These are phyloP conservation scores for Eubasilissa regina DNA, from an alignment of 1,140 invertebrate species.

Conservation along the genomic window DNA sequence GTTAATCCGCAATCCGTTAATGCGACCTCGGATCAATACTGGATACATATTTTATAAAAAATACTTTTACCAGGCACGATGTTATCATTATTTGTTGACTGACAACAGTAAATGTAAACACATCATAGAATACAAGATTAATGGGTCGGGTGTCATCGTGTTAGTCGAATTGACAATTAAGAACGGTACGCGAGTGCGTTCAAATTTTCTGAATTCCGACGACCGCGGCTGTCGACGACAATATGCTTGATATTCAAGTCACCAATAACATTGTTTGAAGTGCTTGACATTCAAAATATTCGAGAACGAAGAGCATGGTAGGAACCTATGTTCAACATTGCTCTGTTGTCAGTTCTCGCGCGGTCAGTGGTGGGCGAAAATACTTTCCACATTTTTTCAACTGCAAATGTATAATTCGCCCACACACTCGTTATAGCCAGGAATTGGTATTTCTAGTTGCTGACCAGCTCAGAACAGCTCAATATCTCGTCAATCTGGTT, in stretches of 20 bases:
- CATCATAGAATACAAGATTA: background rate
- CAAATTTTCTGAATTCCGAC: constrained; percentile 17
- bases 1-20: too few relatives aligned
- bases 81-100: too few relatives aligned
- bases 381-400: constrained; percentile 15
- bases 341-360: background rate
- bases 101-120: too few relatives aligned
- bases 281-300: constrained; percentile 31
- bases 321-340: background rate
- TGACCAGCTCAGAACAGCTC: background rate
- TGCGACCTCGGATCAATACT: too few relatives aligned
- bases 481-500: constrained; percentile 23
- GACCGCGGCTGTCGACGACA: background rate
- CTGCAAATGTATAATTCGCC: background rate
- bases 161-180: constrained; percentile 37
- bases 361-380: background rate
- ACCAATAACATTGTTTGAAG: constrained; percentile 21
- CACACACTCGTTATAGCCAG: background rate
- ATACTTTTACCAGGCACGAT: too few relatives aligned
- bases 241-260: constrained; percentile 15
- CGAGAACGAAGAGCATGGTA: background rate
- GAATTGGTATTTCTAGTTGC: background rate
- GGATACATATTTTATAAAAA: too few relatives aligned
- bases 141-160: constrained; percentile 18
- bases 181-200: constrained; percentile 31